Base-by-base conservation (phyloP, 1,140 invertebrate genomes). In the Eulimnadia texana region DNA sequence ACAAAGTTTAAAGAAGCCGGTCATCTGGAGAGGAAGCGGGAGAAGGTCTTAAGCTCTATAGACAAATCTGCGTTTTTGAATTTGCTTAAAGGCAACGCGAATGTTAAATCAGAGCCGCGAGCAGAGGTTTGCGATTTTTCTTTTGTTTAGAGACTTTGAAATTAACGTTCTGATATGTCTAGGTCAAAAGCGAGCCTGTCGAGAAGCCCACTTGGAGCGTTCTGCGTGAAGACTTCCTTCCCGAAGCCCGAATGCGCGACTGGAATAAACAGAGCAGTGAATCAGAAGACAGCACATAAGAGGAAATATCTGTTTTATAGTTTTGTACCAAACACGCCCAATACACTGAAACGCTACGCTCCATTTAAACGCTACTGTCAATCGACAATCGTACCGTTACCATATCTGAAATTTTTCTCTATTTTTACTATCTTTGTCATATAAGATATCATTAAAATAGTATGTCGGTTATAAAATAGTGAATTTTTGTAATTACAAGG, bases 51-150 rank as follows among this genome's bases (percentile, higher is more conserved):
- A 25, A 85, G 88, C 70, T 84, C 78, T 66, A 80, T 93, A 63
- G 83, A 89, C 66, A 91, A 90, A 71, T 79, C 80, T 66, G 75
- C 81, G 58, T 93, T 94, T 69, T 77, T 93, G 55, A 86, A 92
- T 74, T 78, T 86, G 23, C 72, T 93, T 9, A 68, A 58, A 67
- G 52, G 49, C 65, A 50, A 67, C 67, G 55, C 55, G 10, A 10
- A 63, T 25, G 62, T 58, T 3, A 68, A 67, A 55, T 65, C 58
- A 63, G 61, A 60, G 24, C 28, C 20, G 47, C 27, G 56, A 56
- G 76, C 76, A 55, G 73, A 74, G 2, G 72, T 77, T 50, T 76
- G 77, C 54, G 85, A 85, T 70, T 82, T 80, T 42, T 70, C 78
- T 42, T 68, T 72, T 65, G 76, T 82, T 22, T 78, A 81, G 66